Conservation (phyloP, 2,888 invertebrate genomes). For the Galeopsomyia nigrocyanea region DNA sequence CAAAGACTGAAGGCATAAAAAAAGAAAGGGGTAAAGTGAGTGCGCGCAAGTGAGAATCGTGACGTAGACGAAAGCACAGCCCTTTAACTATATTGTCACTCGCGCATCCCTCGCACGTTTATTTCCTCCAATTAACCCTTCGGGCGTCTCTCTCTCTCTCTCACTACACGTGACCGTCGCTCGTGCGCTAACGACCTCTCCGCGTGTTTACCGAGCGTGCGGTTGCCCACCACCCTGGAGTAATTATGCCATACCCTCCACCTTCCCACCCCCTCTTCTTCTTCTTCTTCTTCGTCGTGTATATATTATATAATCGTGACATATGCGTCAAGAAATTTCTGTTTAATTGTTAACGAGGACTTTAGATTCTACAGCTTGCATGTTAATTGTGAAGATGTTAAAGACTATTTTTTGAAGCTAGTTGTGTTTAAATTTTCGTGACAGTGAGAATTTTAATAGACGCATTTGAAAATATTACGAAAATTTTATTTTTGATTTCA, state of each 20-base stretch:
- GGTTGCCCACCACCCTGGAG: slow-evolving; percentile 17
- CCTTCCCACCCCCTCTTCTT: background rate
- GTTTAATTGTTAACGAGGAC: slow-evolving; percentile 17
- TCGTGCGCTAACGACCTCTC: slow-evolving; percentile 48
- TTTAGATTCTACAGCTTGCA: background rate
- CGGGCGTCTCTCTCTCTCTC: slow-evolving; percentile 49
- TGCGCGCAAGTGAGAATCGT: no score
- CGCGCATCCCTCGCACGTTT: slow-evolving; percentile 48
- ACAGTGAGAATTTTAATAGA: no score
- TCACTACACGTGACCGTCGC: slow-evolving; percentile 38
- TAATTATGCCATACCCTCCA: slow-evolving; percentile 20
- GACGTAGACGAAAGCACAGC: no score
- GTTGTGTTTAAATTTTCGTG: no score
- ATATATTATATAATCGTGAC: slow-evolving; percentile 15
- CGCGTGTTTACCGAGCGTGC: slow-evolving; percentile 48
- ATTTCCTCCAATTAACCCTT: slow-evolving; percentile 67
- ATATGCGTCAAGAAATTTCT: background rate
- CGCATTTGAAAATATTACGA: no score
- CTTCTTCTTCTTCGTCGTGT: background rate
- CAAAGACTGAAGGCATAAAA: no score
- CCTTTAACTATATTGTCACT: background rate
- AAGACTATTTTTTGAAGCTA: no score
- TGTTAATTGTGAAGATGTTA: no score
- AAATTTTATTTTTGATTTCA: no score
- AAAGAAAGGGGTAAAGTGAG: no score